These are phyloP conservation scores for Abrostola triplasia DNA, from an alignment of 2,888 invertebrate species.

Conservation along the genomic window DNA sequence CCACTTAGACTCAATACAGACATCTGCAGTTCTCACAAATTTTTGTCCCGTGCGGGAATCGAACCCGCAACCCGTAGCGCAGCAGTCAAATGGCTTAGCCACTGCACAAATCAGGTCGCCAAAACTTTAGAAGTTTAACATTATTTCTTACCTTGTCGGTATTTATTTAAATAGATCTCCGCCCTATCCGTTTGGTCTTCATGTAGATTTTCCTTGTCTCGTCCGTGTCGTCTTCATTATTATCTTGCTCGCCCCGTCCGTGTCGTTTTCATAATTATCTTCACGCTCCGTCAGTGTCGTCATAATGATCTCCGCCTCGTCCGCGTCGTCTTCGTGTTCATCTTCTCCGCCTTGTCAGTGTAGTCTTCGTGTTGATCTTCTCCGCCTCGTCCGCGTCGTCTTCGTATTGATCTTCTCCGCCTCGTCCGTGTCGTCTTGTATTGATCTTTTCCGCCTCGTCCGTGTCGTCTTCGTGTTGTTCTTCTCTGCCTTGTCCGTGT, in stretches of 20 bases:
- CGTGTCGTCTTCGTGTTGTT: neutral
- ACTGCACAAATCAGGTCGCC: too few relatives aligned
- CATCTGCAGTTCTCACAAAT: too few relatives aligned
- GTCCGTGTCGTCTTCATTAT: too few relatives aligned
- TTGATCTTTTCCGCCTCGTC: neutral
- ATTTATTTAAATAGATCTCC: neutral
- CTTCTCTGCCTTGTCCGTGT: conserved; percentile 6
- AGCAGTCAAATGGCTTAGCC: too few relatives aligned
- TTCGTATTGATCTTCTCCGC: conserved; percentile 7
- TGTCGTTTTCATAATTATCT: conserved; percentile 1
- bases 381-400: conserved; percentile 8
- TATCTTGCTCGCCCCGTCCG: conserved; percentile 2
- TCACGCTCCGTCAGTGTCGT: conserved; percentile 2
- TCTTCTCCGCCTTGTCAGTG: too few relatives aligned
- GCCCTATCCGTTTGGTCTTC: conserved; percentile 3
- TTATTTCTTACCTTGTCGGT: neutral
- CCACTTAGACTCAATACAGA: too few relatives aligned
- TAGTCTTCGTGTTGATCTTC: conserved; percentile 6
- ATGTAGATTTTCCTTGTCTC: neutral
- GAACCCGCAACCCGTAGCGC: too few relatives aligned
- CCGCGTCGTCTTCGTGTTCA: too few relatives aligned
- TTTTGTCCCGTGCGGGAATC: too few relatives aligned
- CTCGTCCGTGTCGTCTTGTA: conserved; percentile 8
- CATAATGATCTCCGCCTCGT: conserved; percentile 12
- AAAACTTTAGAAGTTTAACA: too few relatives aligned